A percentile compares a stretch with the other conserved stretches of the same genome.
Conservation (phyloP, 2,113 vertebrate genomes). For the Raja brachyura region DNA sequence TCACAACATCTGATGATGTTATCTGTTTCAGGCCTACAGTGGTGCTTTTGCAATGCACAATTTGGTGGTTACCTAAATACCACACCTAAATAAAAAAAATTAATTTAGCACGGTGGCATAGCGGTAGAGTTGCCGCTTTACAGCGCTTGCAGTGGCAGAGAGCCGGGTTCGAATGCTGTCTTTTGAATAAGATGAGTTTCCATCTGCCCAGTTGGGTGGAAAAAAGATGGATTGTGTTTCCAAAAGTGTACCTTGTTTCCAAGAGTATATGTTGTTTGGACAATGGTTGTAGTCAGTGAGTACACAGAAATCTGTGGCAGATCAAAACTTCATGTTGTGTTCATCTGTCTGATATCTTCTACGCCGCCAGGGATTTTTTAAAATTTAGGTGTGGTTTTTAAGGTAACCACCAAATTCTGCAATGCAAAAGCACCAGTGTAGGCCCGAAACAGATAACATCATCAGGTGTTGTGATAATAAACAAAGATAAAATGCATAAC, state of each 20-base stretch:
- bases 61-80: not conserved
- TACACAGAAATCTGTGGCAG: not conserved
- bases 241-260: too few relatives aligned
- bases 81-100: not conserved
- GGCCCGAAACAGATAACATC: not conserved
- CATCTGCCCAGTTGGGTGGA: not conserved
- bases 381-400: too few relatives aligned
- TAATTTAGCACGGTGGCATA: too few relatives aligned
- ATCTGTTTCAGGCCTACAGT: not conserved
- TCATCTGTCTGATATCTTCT: not conserved
- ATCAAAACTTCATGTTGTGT: not conserved
- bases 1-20: not conserved
- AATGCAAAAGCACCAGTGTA: not conserved
- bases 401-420: not conserved
- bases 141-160: too few relatives aligned
- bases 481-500: not conserved
- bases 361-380: not conserved
- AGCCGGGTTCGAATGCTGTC: too few relatives aligned
- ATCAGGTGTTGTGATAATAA: not conserved
- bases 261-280: not conserved
- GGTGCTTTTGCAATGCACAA: not conserved
- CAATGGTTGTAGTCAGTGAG: not conserved
- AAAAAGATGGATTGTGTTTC: not conserved
- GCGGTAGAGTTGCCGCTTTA: too few relatives aligned
- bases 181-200: not conserved